Evolutionary conservation across 2,797 vertebrate genomes (phyloP).

Genomic region (Phoxinus dragarum): DNA sequence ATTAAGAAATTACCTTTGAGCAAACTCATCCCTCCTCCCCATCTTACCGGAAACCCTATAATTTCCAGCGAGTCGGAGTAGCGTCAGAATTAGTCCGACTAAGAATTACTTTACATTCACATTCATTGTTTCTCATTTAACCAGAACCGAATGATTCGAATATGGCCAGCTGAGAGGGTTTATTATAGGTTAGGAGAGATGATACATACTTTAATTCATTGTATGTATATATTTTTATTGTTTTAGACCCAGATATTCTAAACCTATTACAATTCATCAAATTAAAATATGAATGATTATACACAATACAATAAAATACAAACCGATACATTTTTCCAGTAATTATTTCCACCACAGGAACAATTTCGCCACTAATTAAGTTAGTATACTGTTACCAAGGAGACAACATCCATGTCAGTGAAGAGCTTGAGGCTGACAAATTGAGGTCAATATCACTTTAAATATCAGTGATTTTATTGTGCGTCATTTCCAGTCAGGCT

Average conservation of each 20-base stretch:
- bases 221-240: neutral
- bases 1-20: constrained; percentile 73
- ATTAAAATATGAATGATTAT: neutral
- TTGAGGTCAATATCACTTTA: neutral
- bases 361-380: neutral
- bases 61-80: constrained; percentile 56
- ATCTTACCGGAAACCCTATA: constrained; percentile 52
- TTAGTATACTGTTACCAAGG: neutral
- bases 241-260: neutral
- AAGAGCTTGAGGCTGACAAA: neutral
- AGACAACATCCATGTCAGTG: neutral
- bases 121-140: constrained; percentile 62
- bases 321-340: neutral
- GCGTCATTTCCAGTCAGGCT: neutral
- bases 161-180: constrained; percentile 55
- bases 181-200: constrained; percentile 44
- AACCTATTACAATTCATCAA: neutral
- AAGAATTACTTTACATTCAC: constrained; percentile 57
- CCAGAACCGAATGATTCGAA: constrained; percentile 59
- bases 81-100: constrained; percentile 44
- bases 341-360: neutral
- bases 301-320: neutral
- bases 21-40: constrained; percentile 58
- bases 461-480: neutral
- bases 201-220: neutral